Evolutionary conservation across 2,797 vertebrate genomes (phyloP), one percentile per base, ranked within the genome.

Genomic region (Sebastiscus albofasciatus): DNA sequence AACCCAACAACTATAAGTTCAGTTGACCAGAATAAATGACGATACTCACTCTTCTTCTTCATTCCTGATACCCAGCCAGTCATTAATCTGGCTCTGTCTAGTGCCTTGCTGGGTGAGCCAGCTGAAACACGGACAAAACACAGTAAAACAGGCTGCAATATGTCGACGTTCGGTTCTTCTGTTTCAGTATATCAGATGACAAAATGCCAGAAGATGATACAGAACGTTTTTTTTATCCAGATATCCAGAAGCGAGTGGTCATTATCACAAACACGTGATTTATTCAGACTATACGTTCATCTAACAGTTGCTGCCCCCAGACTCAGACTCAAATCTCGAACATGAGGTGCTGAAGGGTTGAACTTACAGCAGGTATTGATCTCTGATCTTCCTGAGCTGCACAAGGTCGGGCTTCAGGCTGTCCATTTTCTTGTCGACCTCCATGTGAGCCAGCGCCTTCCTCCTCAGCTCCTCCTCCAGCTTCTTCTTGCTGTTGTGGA

Each of bases 101-200:
- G 96, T 95, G 0, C 97, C 97, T 72, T 98, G 97, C 89, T 97
- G 97, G 0, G 96, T 97, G 80, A 99, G 95, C 97, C 97, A 98
- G 59, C 97, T 99, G 91, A 67, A 90, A 89, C 20, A 80, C 2
- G 20, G 26, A 71, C 27, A 74, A 72, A 27, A 77, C 33, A 52
- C 24, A 72, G 13, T 80, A 8, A 27, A 56, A n/a, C 65, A 14
- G 5, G 27, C 39, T 59, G 36, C n/a, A 34, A 2, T 2, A n/a
- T 58, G 24, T 39, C 8, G 24, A 67, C 29, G 8, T 36, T 36
- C 10, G 26, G 16, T 31, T 36, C 13, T 12, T 31, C 6, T 52
- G 8, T 66, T 59, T 58, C 8, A 36, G 27, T 46, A 14, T 31
- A 46, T 56, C 46, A 56, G 20, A 27, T 13, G 5, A 27, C 6